These are phyloP conservation scores for Bubalus kerabau DNA, from an alignment of 2,113 vertebrate species.

Conservation along the genomic window DNA sequence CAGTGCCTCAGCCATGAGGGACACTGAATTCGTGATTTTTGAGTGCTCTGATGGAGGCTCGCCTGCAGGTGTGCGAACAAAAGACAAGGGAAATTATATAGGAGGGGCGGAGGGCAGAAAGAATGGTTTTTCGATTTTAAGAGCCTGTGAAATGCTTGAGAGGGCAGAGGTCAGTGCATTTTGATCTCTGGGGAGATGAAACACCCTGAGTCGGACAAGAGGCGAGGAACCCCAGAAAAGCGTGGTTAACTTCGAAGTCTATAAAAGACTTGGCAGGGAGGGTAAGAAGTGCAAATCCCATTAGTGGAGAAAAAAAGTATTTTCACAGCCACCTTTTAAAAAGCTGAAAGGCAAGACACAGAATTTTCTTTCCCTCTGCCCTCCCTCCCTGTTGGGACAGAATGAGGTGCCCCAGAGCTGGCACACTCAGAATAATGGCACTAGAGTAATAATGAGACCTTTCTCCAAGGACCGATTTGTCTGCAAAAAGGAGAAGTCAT, in stretches of 20 bases:
- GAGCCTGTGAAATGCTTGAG: not conserved
- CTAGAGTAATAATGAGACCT: constrained; percentile 49
- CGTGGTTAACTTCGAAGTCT: not conserved
- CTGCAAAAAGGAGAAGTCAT: constrained; percentile 40
- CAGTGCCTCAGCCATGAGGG: not conserved
- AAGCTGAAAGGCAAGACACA: not conserved
- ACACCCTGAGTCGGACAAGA: not conserved
- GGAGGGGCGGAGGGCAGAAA: not conserved
- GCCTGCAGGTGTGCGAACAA: not conserved
- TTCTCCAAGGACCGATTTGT: constrained; percentile 34
- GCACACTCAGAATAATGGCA: constrained; percentile 2
- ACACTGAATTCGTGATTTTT: not conserved
- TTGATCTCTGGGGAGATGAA: constrained; percentile 2
- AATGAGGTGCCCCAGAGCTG: not conserved
- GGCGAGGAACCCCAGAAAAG: not conserved
- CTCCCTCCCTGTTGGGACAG: not conserved
- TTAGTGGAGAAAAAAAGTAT: not conserved
- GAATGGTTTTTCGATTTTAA: not conserved
- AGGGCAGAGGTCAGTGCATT: not conserved
- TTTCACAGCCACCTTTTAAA: not conserved
- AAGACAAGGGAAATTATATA: not conserved
- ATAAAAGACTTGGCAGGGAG: not conserved
- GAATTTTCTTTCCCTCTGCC: not conserved
- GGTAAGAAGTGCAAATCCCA: not conserved
- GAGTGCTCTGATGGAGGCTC: not conserved